These are phyloP conservation scores for Hemistola chrysoprasaria DNA, from an alignment of 2,888 invertebrate genomes.

Conservation along the genomic window DNA sequence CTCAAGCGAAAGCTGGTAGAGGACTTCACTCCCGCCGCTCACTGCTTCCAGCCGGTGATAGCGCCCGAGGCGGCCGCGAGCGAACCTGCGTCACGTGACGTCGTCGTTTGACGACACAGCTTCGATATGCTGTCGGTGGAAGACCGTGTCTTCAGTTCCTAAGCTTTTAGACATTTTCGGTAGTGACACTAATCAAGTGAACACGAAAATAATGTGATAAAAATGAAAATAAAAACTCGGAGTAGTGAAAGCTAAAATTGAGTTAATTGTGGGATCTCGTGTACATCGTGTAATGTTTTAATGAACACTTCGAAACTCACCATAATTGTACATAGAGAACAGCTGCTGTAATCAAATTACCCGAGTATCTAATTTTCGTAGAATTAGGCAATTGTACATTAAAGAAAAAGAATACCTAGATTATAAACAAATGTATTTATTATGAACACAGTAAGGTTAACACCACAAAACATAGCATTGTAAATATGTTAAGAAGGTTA, in stretches of 20 bases:
- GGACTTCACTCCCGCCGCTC: slow-evolving; percentile 77
- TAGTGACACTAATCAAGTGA: slow-evolving; percentile 49
- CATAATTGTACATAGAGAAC: slow-evolving; percentile 51
- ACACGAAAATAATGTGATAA: slow-evolving; percentile 49
- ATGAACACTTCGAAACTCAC: slow-evolving; percentile 53
- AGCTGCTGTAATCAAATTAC: slow-evolving; percentile 64
- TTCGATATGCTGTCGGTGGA: slow-evolving; percentile 81
- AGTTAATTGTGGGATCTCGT: slow-evolving; percentile 49
- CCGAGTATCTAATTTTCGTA: slow-evolving; percentile 58
- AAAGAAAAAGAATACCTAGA: slow-evolving; percentile 54
- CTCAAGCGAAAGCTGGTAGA: slow-evolving; percentile 84
- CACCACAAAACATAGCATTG: slow-evolving; percentile 77
- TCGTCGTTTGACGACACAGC: slow-evolving; percentile 86
- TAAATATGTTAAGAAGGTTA: slow-evolving; percentile 70
- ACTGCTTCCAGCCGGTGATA: slow-evolving; percentile 83
- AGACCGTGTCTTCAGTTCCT: slow-evolving; percentile 82
- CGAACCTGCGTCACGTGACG: slow-evolving; percentile 71
- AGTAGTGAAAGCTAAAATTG: slow-evolving; percentile 49
- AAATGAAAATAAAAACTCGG: slow-evolving; percentile 39
- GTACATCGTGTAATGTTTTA: slow-evolving; percentile 45
- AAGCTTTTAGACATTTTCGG: slow-evolving; percentile 60
- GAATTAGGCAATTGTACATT: slow-evolving; percentile 75
- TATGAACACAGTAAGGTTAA: slow-evolving; percentile 81
- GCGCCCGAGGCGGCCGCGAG: slow-evolving; percentile 74
- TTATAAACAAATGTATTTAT: slow-evolving; percentile 76